Base-by-base conservation (phyloP, 2,888 invertebrate species). In the Spilarctia lutea region DNA sequence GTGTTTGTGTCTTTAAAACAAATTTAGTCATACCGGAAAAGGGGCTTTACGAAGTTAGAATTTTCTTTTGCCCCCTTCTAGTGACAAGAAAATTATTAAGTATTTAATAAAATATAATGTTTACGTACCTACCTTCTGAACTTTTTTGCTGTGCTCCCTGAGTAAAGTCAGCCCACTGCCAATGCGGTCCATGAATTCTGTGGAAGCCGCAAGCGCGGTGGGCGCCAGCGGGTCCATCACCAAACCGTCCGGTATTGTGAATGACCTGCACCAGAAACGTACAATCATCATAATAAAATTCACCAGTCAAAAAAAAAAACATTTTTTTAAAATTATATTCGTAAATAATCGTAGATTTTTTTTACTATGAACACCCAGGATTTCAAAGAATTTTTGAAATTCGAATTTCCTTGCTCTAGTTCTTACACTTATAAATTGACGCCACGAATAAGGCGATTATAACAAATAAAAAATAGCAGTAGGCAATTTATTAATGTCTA, bases 141-240 rank as follows among this genome's bases (percentile, higher is more conserved):
- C 91, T 91, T 95, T 95, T 87, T 95, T 95, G 30, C 95, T 93
- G 81, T 95, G 95, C 56, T 94, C 95, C 85, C 93, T 91, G 39
- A 95, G 92, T 73, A 95, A 85, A 74, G 91, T 91, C 70, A 95
- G 88, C 80, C 95, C 94, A 85, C 92, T 94, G 83, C 95, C 95
- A 81, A 95, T 91, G 83, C 95, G 94, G 80, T 93, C 95, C 95
- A 95, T 95, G 85, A 95, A 91, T 78, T 95, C 94, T 66, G 93
- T 89, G 75, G 95, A 93, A 81, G 95, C 92, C 79, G 92, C 94
- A 81, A 95, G 93, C 88, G 95, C 93, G 79, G 93, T 92, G 79
- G 95, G 94, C 85, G 95, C 90, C 84, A 95, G 85, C 78, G 95
- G 95, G 87, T 96, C 95, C 95, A 95, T 94, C 84, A 91, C 94